Conservation (phyloP, 30 jellyfish, hydroid and myxozoan species). For the Hydractinia echinata region DNA sequence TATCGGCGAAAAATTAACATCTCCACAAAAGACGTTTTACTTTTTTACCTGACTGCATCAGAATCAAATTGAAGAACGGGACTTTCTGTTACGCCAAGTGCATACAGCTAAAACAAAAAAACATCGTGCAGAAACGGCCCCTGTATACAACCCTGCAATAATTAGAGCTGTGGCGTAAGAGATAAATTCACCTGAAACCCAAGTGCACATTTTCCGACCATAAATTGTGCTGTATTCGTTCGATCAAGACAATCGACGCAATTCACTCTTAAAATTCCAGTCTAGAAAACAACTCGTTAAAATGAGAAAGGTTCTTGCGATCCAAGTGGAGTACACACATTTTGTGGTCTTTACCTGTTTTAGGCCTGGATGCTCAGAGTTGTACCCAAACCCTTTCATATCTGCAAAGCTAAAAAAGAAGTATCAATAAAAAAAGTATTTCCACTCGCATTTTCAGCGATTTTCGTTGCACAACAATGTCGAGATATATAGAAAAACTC, state of each 20-base stretch:
- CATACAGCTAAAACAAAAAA: constrained; percentile 52
- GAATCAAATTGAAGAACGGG: constrained; percentile 94
- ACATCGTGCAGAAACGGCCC: not conserved
- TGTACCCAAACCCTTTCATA: constrained; percentile 90
- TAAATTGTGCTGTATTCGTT: constrained; percentile 98
- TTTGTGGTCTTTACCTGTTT: constrained; percentile 55
- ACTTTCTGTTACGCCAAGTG: constrained; percentile 95
- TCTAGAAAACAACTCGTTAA: constrained; percentile 26
- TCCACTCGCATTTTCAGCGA: too few species aligned
- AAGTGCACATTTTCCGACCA: constrained; percentile 99
- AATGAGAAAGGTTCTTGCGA: too few species aligned
- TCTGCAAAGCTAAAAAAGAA: constrained; percentile 56
- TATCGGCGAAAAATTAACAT: too few species aligned
- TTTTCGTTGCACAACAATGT: too few species aligned
- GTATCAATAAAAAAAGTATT: too few species aligned
- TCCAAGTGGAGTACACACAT: too few species aligned
- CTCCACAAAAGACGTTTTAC: too few species aligned
- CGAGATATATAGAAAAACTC: too few species aligned
- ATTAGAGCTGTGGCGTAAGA: not conserved
- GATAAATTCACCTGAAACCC: constrained; percentile 88
- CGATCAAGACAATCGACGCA: constrained; percentile 99
- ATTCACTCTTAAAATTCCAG: constrained; percentile 96
- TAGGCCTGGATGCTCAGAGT: constrained; percentile 69
- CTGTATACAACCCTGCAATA: not conserved
- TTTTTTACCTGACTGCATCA: constrained; percentile 81